Conservation (phyloP, 2,888 invertebrate genomes). For the Drosophila mimetica region DNA sequence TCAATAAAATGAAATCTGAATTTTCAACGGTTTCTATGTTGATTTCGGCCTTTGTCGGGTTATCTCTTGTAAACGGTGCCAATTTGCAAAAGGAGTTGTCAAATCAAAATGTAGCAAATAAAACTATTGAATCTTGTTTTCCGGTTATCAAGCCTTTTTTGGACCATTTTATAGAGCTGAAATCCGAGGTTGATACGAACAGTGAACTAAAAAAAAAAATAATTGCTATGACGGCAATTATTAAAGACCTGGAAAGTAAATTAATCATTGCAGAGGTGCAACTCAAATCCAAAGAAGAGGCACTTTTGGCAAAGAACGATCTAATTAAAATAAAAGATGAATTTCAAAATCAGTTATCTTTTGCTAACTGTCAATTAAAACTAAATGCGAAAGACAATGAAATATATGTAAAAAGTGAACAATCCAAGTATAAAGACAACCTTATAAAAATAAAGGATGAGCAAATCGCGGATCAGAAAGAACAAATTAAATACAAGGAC, state of each 20-base stretch:
- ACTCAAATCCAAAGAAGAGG: background rate
- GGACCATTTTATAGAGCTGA: background rate
- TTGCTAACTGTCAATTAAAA: background rate
- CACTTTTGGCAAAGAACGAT: background rate
- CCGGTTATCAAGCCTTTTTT: background rate
- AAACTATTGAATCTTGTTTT: background rate
- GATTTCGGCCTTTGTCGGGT: background rate
- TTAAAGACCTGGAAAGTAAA: background rate
- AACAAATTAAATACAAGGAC: background rate
- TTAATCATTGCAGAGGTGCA: background rate
- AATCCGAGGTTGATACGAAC: background rate
- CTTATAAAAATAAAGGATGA: background rate
- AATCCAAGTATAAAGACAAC: background rate
- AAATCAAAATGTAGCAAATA: too few relatives aligned
- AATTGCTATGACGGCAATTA: background rate
- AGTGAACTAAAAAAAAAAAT: background rate
- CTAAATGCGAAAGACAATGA: background rate
- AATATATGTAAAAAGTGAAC: background rate
- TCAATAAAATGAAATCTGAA: background rate
- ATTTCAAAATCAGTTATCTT: background rate
- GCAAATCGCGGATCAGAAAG: background rate
- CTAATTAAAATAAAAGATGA: background rate
- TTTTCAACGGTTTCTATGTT: background rate
- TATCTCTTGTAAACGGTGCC: background rate
- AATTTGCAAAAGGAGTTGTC: background rate